Conservation (phyloP, 2,888 invertebrate species). For the Pilophorus perplexus region DNA sequence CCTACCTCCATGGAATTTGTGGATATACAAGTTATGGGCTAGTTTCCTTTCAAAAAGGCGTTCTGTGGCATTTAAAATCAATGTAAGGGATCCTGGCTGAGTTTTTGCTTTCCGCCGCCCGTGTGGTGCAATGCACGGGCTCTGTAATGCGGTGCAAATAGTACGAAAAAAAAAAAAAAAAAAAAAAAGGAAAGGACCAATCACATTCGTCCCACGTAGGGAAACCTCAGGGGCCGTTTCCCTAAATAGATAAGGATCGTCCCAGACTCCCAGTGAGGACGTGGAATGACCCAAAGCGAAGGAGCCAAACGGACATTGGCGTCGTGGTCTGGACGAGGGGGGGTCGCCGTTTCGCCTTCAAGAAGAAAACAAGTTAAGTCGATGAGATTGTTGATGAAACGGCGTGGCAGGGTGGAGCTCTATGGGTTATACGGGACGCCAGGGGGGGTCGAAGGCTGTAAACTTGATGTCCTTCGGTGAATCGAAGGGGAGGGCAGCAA, state of each 20-base stretch:
- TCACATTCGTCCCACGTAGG: constrained; percentile 12
- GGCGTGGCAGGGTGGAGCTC: neutral
- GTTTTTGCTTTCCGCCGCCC: too few relatives aligned
- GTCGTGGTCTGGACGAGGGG: constrained; percentile 1
- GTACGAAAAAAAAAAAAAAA: too few relatives aligned
- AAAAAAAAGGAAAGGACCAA: neutral
- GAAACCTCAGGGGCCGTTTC: constrained; percentile 12
- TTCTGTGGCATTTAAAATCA: too few relatives aligned
- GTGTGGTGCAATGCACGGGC: too few relatives aligned
- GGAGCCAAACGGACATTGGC: constrained; percentile 17
- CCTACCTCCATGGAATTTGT: too few relatives aligned
- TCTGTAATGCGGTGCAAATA: too few relatives aligned
- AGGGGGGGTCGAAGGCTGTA: constrained; percentile 1
- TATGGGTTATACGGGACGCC: neutral
- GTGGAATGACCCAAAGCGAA: constrained; percentile 17
- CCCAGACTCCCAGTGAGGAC: constrained; percentile 12
- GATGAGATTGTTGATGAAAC: constrained; percentile 40
- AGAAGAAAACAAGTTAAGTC: constrained; percentile 38
- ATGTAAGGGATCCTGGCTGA: too few relatives aligned
- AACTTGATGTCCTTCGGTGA: constrained; percentile 20
- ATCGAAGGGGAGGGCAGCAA: neutral
- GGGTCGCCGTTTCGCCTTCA: neutral
- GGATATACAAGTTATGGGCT: too few relatives aligned
- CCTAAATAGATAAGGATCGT: constrained; percentile 36
- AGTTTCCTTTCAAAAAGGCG: too few relatives aligned